phyloP scores from a whole-genome alignment of 2,797 vertebrate species.

The Acanthiza pusilla region DNA sequence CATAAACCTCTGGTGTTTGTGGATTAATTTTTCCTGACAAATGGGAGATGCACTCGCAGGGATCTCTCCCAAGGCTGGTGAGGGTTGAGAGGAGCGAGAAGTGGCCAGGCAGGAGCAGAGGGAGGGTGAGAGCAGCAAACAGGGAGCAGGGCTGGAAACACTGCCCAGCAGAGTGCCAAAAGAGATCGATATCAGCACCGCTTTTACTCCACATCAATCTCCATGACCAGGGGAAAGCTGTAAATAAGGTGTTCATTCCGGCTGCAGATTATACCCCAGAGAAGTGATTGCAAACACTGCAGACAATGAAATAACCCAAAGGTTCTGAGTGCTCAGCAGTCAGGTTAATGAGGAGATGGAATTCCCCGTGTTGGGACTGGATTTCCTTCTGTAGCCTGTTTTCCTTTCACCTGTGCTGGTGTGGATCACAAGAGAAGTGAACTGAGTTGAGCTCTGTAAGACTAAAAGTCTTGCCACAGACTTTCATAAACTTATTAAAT shows the following conservation, averaged over 20 bases:
- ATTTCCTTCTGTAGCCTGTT: not conserved
- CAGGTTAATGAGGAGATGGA: not conserved
- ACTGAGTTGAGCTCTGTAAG: not conserved
- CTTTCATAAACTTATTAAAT: not conserved
- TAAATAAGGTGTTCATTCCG: not conserved
- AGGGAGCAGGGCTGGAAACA: not conserved
- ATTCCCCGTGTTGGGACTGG: accelerated
- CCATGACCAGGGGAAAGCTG: not conserved
- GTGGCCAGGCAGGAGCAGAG: not conserved
- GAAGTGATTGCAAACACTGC: not conserved
- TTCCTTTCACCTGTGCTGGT: not conserved
- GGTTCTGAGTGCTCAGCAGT: not conserved
- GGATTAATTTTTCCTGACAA: no score
- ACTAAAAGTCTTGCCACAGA: not conserved
- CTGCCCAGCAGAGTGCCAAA: not conserved
- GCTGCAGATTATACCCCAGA: not conserved
- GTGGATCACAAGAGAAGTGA: not conserved
- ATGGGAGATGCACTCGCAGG: not conserved
- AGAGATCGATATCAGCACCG: not conserved
- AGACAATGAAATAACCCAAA: not conserved
- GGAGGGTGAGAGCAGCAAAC: not conserved
- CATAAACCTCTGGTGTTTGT: no score
- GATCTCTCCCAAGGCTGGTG: not conserved
- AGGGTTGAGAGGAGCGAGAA: not conserved
- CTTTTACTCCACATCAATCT: not conserved